These are phyloP conservation scores for Emydocephalus ijimae DNA, from an alignment of 2,113 vertebrate species.

Conservation along the genomic window DNA sequence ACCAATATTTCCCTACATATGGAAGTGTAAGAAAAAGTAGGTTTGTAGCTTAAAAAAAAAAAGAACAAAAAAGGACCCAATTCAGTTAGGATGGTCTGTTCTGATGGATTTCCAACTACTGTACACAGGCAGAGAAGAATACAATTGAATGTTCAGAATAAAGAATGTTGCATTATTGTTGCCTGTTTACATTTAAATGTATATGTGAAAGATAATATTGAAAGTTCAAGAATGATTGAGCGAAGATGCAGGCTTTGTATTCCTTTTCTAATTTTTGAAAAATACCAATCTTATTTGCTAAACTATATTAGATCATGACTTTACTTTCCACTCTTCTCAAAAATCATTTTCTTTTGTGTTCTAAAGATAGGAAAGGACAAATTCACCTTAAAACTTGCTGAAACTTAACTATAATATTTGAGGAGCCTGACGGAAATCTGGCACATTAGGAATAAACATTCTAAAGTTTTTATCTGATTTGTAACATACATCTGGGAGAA, in stretches of 20 bases:
- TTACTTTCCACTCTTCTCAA: background rate
- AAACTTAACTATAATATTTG: background rate
- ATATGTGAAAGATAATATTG: background rate
- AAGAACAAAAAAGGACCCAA: background rate
- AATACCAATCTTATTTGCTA: background rate
- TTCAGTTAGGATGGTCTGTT: background rate
- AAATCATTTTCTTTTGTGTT: background rate
- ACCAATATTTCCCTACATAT: background rate
- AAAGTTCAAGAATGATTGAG: background rate
- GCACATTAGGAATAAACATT: background rate
- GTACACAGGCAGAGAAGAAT: background rate
- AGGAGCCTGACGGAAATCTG: background rate
- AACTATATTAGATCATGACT: background rate
- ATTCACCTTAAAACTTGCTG: background rate
- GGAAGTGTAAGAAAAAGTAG: background rate
- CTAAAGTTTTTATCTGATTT: background rate
- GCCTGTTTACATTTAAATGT: background rate
- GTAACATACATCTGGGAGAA: background rate
- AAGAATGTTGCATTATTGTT: background rate
- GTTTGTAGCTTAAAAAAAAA: background rate
- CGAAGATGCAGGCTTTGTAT: background rate
- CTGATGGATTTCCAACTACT: background rate
- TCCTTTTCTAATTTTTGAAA: background rate
- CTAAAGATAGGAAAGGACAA: background rate
- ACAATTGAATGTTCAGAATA: background rate